These are phyloP conservation scores for Peromyscus polionotus DNA, from an alignment of 2,113 vertebrate genomes.

Conservation along the genomic window DNA sequence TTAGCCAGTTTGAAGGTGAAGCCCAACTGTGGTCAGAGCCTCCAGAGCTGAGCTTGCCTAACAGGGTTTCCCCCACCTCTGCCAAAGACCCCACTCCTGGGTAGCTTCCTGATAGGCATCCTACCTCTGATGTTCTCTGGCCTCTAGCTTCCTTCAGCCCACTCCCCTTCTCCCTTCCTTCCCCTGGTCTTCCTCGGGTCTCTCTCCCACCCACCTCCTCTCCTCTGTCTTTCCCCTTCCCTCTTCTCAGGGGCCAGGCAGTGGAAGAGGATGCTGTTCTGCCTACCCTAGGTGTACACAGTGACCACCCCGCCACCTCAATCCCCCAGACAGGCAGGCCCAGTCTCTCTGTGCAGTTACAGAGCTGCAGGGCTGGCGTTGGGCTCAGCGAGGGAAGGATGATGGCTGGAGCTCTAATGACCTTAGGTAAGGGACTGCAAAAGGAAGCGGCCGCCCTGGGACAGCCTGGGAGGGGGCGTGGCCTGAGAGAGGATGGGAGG, in stretches of 20 bases:
- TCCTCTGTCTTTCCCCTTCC: no score
- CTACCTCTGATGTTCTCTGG: no score
- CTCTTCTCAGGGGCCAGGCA: not conserved
- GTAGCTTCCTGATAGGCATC: not conserved
- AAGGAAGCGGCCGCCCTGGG: not conserved
- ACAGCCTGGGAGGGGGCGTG: not conserved
- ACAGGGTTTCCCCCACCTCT: not conserved
- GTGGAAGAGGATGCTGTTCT: not conserved
- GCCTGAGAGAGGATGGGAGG: not conserved
- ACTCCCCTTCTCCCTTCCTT: not conserved
- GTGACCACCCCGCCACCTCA: no score
- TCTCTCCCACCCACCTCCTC: no score
- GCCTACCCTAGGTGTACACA: not conserved
- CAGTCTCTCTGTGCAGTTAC: not conserved
- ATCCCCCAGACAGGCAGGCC: no score
- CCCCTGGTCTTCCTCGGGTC: no score
- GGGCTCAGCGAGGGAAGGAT: not conserved
- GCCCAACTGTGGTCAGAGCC: not conserved
- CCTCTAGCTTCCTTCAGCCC: not conserved
- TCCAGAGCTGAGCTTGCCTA: not conserved
- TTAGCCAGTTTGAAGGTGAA: rapidly evolving
- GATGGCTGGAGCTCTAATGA: not conserved
- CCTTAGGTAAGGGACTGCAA: not conserved
- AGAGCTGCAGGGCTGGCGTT: not conserved
- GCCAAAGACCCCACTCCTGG: not conserved